Evolutionary conservation across 2,888 invertebrate genomes (phyloP).

Genomic region (Nephrotoma guestfalica): DNA sequence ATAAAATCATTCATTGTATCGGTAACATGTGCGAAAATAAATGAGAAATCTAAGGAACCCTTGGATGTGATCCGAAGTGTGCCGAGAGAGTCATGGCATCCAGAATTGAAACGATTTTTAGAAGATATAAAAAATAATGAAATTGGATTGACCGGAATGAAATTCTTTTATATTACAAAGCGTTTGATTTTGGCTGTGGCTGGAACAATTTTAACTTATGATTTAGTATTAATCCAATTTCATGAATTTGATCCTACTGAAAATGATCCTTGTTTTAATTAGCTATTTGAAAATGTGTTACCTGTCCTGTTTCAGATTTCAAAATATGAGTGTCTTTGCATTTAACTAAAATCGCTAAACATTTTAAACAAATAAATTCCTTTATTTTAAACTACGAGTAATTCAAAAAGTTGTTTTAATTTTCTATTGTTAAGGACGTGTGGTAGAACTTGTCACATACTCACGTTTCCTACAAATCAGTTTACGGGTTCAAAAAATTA

Average conservation of each 20-base stretch:
- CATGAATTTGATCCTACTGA: neutral
- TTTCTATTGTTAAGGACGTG: too few relatives aligned
- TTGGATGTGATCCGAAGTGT: neutral
- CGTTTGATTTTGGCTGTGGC: neutral
- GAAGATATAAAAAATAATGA: constrained; percentile 1
- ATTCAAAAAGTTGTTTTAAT: too few relatives aligned
- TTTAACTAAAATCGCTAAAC: too few relatives aligned
- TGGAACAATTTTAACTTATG: neutral
- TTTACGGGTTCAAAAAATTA: too few relatives aligned
- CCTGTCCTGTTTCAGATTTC: too few relatives aligned
- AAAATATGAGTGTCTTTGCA: too few relatives aligned
- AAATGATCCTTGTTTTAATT: constrained; percentile 1
- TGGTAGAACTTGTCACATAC: too few relatives aligned
- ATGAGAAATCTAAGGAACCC: neutral
- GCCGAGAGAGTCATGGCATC: neutral
- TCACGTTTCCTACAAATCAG: too few relatives aligned
- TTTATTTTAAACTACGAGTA: too few relatives aligned
- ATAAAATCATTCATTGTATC: neutral
- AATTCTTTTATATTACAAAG: constrained; percentile 1
- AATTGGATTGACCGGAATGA: neutral
- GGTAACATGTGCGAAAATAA: neutral
- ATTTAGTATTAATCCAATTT: constrained; percentile 2
- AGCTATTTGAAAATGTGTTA: neutral
- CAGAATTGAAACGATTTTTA: neutral
- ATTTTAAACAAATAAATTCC: too few relatives aligned